Evolutionary conservation across 1,140 invertebrate genomes (phyloP).

Genomic region (Mercenaria mercenaria): DNA sequence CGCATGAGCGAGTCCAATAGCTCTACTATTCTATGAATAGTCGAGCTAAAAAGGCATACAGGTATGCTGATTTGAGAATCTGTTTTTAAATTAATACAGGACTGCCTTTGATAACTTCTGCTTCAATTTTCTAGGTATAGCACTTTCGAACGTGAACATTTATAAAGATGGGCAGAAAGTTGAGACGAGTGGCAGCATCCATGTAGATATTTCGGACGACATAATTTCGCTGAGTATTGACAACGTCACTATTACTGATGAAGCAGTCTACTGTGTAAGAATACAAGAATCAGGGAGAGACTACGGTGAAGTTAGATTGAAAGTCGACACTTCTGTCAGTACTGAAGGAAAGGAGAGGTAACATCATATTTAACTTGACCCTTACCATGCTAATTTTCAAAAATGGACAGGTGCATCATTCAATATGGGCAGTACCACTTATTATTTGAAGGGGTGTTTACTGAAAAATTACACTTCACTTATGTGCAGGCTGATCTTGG

Average conservation of each 20-base stretch:
- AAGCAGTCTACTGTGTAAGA: background rate
- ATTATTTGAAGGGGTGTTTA: background rate
- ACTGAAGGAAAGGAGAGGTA: background rate
- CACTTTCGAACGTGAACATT: too few species aligned
- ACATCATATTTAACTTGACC: too few species aligned
- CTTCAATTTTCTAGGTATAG: too few species aligned
- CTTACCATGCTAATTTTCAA: background rate
- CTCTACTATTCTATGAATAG: too few species aligned
- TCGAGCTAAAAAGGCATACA: too few species aligned
- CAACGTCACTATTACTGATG: background rate
- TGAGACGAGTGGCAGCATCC: background rate
- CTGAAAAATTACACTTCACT: background rate
- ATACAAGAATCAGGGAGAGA: background rate
- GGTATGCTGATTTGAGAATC: too few species aligned
- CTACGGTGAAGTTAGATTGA: background rate
- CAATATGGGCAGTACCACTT: background rate
- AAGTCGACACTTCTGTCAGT: background rate
- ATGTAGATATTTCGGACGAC: background rate
- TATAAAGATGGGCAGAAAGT: conserved; percentile 23
- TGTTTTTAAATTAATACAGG: too few species aligned
- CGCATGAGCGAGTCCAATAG: too few species aligned
- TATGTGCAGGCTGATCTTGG: background rate
- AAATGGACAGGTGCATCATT: background rate
- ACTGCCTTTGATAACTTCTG: too few species aligned
- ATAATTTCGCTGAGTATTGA: background rate